phyloP scores from a whole-genome alignment of 2,888 invertebrate genomes.

The Oegoconia quadripuncta region DNA sequence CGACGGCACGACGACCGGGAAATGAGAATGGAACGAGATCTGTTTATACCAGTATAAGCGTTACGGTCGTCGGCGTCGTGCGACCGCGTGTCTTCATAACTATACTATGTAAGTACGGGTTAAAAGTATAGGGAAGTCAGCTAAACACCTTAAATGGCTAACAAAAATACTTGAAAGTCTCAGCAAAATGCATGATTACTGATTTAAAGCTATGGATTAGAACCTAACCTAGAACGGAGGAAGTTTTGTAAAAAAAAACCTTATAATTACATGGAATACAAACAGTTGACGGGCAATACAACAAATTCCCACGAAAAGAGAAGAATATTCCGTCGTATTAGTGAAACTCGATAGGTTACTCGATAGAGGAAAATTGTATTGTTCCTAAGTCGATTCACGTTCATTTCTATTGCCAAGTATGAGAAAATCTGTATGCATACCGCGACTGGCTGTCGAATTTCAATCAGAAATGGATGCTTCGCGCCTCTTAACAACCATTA shows the following conservation, averaged over 20 bases:
- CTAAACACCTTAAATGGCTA: no score
- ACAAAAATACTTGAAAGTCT: no score
- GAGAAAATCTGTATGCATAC: slow-evolving; percentile 6
- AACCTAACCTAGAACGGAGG: no score
- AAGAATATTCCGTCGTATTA: slow-evolving; percentile 24
- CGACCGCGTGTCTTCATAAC: no score
- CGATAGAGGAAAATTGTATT: slow-evolving; percentile 9
- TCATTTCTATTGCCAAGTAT: not conserved
- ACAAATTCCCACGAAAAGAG: slow-evolving; percentile 39
- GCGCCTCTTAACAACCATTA: slow-evolving; percentile 13
- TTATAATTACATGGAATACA: not conserved
- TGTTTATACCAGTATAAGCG: no score
- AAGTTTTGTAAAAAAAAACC: not conserved
- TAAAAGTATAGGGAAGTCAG: no score
- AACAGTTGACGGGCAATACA: slow-evolving; percentile 22
- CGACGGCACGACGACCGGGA: no score
- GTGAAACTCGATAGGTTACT: slow-evolving; percentile 11
- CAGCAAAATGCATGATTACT: no score
- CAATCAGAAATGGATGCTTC: slow-evolving; percentile 11
- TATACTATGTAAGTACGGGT: no score
- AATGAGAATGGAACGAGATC: no score
- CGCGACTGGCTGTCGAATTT: slow-evolving; percentile 9
- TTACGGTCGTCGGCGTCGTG: no score
- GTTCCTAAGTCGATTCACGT: slow-evolving; percentile 4
- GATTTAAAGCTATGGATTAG: no score